Conservation (phyloP, 2,888 invertebrate species). For the Drosophila rubida region DNA sequence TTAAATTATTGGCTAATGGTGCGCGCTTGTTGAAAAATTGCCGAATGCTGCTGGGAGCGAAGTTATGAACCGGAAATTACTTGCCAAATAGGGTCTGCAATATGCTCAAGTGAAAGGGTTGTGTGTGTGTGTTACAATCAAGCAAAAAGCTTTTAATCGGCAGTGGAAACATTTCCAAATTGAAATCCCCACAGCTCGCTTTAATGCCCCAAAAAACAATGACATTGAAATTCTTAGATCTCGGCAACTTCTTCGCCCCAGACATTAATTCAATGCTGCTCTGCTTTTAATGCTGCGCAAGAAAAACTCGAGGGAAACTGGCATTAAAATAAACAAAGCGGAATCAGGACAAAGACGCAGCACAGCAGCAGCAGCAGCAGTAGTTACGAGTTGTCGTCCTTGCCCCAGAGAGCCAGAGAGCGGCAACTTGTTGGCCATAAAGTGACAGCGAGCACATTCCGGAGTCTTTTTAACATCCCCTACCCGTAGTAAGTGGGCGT, state of each 20-base stretch:
- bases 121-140: background rate
- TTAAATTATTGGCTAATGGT: slow-evolving; percentile 60
- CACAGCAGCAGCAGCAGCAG: too few relatives aligned
- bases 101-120: slow-evolving; percentile 1
- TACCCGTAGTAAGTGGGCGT: background rate
- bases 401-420: slow-evolving; percentile 51
- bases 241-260: too few relatives aligned
- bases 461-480: slow-evolving; percentile 25
- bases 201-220: too few relatives aligned
- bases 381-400: slow-evolving; percentile 39
- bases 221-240: background rate
- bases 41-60: slow-evolving; percentile 26
- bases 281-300: slow-evolving; percentile 3
- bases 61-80: slow-evolving; percentile 52
- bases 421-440: slow-evolving; percentile 59
- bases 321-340: slow-evolving; percentile 38
- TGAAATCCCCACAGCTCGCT: too few relatives aligned
- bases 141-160: background rate
- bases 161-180: background rate
- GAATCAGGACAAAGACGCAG: background rate
- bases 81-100: slow-evolving; percentile 13
- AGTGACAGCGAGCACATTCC: slow-evolving; percentile 49
- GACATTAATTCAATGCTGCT: slow-evolving; percentile 10
- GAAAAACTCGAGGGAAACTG: slow-evolving; percentile 32
- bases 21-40: slow-evolving; percentile 53